These are phyloP conservation scores for Nudaria mundana DNA, from an alignment of 2,888 invertebrate genomes.

Conservation along the genomic window DNA sequence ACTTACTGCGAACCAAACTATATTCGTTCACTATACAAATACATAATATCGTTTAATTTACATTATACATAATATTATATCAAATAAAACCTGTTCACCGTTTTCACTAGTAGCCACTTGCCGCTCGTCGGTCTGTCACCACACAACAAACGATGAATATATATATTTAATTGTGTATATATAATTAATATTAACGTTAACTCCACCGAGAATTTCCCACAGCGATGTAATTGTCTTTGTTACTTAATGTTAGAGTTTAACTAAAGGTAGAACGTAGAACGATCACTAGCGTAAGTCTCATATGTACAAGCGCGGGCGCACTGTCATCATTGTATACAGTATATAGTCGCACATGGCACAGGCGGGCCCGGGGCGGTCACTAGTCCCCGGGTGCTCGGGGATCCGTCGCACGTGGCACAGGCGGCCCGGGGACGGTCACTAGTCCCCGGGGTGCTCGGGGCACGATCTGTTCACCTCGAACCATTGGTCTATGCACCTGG, in stretches of 20 bases:
- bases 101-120: no score
- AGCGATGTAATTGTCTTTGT: constrained; percentile 67
- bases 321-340: constrained; percentile 72
- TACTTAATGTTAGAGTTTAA: constrained; percentile 56
- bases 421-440: constrained; percentile 78
- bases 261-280: constrained; percentile 76
- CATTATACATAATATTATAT: constrained; percentile 52
- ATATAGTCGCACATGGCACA: constrained; percentile 70
- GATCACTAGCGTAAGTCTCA: constrained; percentile 73
- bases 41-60: constrained; percentile 47
- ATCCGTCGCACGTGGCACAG: constrained; percentile 78
- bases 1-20: constrained; percentile 29
- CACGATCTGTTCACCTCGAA: constrained; percentile 99
- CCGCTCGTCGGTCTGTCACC: no score
- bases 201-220: constrained; percentile 66
- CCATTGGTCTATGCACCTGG: constrained; percentile 99
- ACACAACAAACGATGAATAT: constrained; percentile 59
- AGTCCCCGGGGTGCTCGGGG: constrained; percentile 99
- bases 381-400: constrained; percentile 81
- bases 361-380: constrained; percentile 10
- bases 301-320: constrained; percentile 69
- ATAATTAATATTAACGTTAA: constrained; percentile 62
- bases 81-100: constrained; percentile 51
- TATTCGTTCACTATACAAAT: constrained; percentile 39
- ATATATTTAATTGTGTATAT: constrained; percentile 68